Evolutionary conservation across 2,888 invertebrate species (phyloP).

Genomic region (Noctua fimbriata): DNA sequence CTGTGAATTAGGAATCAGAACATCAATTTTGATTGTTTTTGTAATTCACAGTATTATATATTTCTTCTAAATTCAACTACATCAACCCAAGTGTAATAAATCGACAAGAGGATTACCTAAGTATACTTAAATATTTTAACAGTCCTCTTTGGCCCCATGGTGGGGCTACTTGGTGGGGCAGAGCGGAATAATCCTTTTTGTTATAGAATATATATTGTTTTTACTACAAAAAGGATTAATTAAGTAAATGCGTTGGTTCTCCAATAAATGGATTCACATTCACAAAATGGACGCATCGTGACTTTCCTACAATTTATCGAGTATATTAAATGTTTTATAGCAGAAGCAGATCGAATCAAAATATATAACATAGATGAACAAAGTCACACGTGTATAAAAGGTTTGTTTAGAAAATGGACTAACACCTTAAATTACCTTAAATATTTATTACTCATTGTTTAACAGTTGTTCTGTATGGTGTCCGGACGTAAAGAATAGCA

Average conservation of each 20-base stretch:
- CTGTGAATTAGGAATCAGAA: not conserved
- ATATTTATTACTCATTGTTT: too few relatives aligned
- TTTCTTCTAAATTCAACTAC: not conserved
- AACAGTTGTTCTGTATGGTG: too few relatives aligned
- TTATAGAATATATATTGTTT: slow-evolving; percentile 11
- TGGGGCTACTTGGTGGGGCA: too few relatives aligned
- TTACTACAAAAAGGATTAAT: slow-evolving; percentile 5
- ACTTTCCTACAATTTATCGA: not conserved
- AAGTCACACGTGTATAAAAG: not conserved
- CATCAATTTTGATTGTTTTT: not conserved
- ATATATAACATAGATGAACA: not conserved
- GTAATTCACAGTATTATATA: not conserved
- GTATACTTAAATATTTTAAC: not conserved
- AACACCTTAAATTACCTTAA: too few relatives aligned
- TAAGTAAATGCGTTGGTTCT: slow-evolving; percentile 25
- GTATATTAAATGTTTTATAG: not conserved
- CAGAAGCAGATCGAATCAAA: not conserved
- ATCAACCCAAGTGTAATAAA: not conserved
- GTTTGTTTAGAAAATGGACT: not conserved
- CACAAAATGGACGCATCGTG: slow-evolving; percentile 3
- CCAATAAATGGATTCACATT: not conserved
- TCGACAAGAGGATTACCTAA: not conserved
- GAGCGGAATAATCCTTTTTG: not conserved
- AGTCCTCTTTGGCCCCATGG: not conserved
- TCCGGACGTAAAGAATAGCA: too few relatives aligned